Base-by-base conservation (phyloP, 2,113 vertebrate species). In the Cnemophilus loriae region DNA sequence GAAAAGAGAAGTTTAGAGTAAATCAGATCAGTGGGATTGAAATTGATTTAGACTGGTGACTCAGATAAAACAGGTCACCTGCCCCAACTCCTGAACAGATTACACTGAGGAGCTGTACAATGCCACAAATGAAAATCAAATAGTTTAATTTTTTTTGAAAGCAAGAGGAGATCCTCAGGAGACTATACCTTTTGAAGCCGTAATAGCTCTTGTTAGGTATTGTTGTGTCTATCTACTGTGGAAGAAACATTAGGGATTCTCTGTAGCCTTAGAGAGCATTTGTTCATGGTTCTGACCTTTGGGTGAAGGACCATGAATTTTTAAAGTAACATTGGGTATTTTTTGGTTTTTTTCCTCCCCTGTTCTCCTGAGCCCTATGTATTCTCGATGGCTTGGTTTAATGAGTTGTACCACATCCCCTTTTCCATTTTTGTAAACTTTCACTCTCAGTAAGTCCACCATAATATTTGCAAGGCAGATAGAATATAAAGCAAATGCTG, bases 401-500 rank as follows among this genome's bases (percentile, higher is more conserved):
- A 49, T 77, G n/a, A 90, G 33, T 35, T 49, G 35, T 55, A 55
- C 10, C 5, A 30, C 28, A 35, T 27, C 6, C 21, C 30, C n/a
- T 70, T 55, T 74, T 30, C n/a, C 4, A 7, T 32, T 4, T 82
- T n/a, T 68, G 28, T 50, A 49, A 74, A 10, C 5, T 82, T 77
- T 44, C 10, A 17, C 6, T 60, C 5, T 75, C 3, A 0, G 0
- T n/a, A 65, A 55, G 24, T 33, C 11, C 30, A n/a, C 32, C 24
- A n/a, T 52, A 75, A 70, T 75, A 84, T 76, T 55, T 82, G 7
- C 32, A 93, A 90, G 24, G 30, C 32, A 93, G 76, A 47, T 73
- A 44, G 42, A 95, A 59, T 67, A 70, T 23, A 74, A 78, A 87
- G 26, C 26, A 87, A 90, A 89, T 24, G 49, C 21, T 94, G 13